These are phyloP conservation scores for Leistus spinibarbis DNA, from an alignment of 2,888 invertebrate genomes.

Conservation along the genomic window DNA sequence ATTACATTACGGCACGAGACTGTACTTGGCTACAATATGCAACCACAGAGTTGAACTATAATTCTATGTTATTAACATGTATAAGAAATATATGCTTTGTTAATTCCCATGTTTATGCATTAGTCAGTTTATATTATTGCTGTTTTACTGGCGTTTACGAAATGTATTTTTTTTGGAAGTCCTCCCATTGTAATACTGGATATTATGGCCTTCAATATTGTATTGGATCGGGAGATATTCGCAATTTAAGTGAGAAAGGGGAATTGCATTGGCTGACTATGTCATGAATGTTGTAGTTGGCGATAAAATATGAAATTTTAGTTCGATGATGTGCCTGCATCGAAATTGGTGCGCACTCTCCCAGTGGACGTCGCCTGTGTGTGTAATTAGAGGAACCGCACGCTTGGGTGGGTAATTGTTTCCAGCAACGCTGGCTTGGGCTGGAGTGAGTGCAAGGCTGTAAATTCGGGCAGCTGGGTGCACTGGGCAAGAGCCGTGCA, in stretches of 20 bases:
- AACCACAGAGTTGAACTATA: not conserved
- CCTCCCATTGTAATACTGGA: too few species aligned
- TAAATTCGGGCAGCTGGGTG: not conserved
- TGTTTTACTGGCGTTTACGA: too few species aligned
- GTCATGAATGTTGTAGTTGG: not conserved
- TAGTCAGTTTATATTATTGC: too few species aligned
- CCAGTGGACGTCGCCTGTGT: not conserved
- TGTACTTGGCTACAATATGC: not conserved
- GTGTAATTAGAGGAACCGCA: constrained; percentile 16
- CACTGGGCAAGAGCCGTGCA: not conserved
- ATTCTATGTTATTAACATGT: not conserved
- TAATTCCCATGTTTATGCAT: not conserved
- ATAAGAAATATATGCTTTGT: not conserved
- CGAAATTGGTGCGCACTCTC: not conserved
- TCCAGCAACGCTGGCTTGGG: not conserved
- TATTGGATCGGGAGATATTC: not conserved
- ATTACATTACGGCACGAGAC: constrained; percentile 22
- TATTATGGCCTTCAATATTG: not conserved
- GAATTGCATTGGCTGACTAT: not conserved
- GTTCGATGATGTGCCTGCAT: not conserved
- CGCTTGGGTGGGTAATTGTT: constrained; percentile 15
- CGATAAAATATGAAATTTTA: not conserved
- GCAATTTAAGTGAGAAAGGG: not conserved
- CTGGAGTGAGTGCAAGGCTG: not conserved
- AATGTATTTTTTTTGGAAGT: too few species aligned